A percentile compares a stretch with the other conserved stretches of the same genome.
Evolutionary conservation across 2,888 invertebrate species (phyloP).

Genomic region (Ophraella communa): DNA sequence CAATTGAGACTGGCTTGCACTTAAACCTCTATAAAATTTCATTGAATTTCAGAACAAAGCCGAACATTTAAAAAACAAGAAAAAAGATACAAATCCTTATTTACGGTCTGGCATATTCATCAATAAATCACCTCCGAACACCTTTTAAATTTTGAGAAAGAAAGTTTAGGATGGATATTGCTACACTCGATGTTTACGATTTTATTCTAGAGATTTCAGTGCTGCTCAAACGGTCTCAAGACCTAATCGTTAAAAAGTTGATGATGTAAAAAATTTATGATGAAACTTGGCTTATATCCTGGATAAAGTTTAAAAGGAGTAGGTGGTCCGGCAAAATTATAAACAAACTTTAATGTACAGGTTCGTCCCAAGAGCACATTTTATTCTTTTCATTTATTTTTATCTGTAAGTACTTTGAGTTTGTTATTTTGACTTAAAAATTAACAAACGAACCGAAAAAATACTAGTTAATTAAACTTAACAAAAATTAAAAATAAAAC

Average conservation of each 20-base stretch:
- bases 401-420: too few species aligned
- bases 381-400: too few species aligned
- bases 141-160: background rate
- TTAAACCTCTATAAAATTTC: too few species aligned
- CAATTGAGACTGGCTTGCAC: too few species aligned
- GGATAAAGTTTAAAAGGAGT: conserved; percentile 12
- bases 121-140: background rate
- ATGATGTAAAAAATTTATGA: conserved; percentile 30
- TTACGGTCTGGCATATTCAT: background rate
- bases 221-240: background rate
- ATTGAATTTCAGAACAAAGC: too few species aligned
- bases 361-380: background rate
- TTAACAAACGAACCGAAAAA: too few species aligned
- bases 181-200: background rate
- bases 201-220: background rate
- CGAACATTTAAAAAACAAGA: too few species aligned
- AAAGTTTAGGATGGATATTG: background rate
- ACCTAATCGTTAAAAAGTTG: conserved; percentile 28
- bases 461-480: too few species aligned
- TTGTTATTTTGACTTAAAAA: too few species aligned
- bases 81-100: background rate
- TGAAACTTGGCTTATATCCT: conserved; percentile 26
- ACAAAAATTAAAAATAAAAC: too few species aligned
- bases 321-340: conserved; percentile 17
- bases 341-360: background rate